Conservation (phyloP, 2,797 vertebrate species). For the Lophotriccus pileatus region DNA sequence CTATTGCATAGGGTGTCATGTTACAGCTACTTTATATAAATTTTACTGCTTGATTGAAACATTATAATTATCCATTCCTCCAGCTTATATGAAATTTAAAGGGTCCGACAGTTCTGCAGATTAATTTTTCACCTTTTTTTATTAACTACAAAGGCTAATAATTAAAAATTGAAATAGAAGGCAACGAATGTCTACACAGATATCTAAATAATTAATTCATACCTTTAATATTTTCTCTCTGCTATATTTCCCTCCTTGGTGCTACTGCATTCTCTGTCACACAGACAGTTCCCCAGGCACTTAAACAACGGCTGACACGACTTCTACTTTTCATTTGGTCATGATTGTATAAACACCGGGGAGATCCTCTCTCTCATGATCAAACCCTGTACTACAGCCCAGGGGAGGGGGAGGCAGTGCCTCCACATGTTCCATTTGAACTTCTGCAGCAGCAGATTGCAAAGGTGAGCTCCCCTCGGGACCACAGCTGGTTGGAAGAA, state of each 20-base stretch:
- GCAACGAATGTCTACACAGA: background rate
- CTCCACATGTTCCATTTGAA: background rate
- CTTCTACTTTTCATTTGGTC: background rate
- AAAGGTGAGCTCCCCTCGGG: background rate
- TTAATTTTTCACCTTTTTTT: background rate
- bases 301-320: background rate
- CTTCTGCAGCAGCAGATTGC: background rate
- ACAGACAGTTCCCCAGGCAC: background rate
- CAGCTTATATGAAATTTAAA: background rate
- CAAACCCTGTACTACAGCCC: background rate
- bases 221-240: background rate
- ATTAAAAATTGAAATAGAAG: constrained; percentile 36
- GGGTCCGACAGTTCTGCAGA: background rate
- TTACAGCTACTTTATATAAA: background rate
- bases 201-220: constrained; percentile 17
- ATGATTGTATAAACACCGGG: background rate
- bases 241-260: background rate
- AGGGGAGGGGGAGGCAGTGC: no score
- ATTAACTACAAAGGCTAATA: background rate
- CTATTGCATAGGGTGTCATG: background rate
- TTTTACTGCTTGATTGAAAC: background rate
- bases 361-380: background rate
- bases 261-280: background rate
- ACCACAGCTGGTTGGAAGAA: background rate
- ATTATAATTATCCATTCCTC: background rate